Percentiles rank a stretch among this genome's conserved stretches.
Evolutionary conservation across 2,888 invertebrate species (phyloP).

Genomic region (Monopis laevigella): DNA sequence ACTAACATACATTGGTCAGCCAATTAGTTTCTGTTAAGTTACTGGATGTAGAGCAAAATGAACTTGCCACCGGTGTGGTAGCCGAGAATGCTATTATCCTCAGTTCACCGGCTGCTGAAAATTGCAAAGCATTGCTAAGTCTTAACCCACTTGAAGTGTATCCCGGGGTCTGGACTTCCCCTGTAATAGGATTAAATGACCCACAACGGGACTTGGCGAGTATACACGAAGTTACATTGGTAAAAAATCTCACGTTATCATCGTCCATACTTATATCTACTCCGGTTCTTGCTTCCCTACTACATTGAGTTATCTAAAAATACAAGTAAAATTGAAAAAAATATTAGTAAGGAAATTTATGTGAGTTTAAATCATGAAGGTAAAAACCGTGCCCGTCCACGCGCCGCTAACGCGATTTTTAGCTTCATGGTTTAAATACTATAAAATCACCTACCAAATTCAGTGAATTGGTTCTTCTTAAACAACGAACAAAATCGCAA

Average conservation of each 20-base stretch:
- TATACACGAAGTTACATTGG: conserved; percentile 73
- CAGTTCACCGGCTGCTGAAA: conserved; percentile 62
- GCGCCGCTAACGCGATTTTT: no score
- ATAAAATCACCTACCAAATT: conserved; percentile 53
- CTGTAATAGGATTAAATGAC: conserved; percentile 72
- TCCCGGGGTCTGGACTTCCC: conserved; percentile 65
- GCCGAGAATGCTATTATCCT: conserved; percentile 63
- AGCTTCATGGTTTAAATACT: no score
- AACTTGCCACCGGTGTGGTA: conserved; percentile 53
- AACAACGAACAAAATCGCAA: conserved; percentile 69
- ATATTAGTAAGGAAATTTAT: no score
- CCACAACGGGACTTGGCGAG: conserved; percentile 71
- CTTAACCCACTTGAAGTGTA: conserved; percentile 40
- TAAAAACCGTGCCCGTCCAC: no score
- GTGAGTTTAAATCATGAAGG: no score
- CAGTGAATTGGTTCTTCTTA: conserved; percentile 63
- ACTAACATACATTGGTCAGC: conserved; percentile 51
- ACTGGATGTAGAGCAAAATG: conserved; percentile 60
- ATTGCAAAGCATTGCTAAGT: conserved; percentile 65
- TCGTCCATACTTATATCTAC: conserved; percentile 54
- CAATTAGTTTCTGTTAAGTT: conserved; percentile 62
- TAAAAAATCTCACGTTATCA: conserved; percentile 64
- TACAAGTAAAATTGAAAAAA: no score
- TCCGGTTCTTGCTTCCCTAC: conserved; percentile 57
- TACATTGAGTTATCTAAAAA: conserved; percentile 62